Percentiles rank a stretch among this genome's conserved stretches.
Conservation (phyloP, 2,113 vertebrate genomes). For the Actinemys pallida region DNA sequence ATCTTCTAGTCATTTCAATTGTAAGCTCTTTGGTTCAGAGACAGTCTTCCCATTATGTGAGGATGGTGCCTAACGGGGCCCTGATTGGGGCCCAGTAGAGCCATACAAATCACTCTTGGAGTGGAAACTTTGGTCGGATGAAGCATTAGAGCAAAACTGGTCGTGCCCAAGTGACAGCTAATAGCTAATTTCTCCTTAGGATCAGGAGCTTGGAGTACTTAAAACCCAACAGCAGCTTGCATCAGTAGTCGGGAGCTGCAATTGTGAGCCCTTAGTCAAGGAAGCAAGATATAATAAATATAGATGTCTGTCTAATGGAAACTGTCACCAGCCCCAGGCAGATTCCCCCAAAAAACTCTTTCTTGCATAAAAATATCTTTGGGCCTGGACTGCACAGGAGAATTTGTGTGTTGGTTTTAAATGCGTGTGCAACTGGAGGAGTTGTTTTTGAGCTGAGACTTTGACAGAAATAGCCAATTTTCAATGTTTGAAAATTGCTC, state of each 20-base stretch:
- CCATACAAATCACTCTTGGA: not conserved
- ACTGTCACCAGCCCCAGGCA: not conserved
- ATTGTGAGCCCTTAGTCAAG: fast-evolving
- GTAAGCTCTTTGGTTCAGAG: not conserved
- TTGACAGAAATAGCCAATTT: not conserved
- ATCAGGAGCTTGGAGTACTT: fast-evolving
- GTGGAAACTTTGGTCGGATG: not conserved
- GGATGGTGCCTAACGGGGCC: fast-evolving
- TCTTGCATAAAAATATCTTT: not conserved
- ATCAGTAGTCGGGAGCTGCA: fast-evolving
- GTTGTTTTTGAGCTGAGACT: not conserved
- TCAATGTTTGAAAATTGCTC: not conserved
- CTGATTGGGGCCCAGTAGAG: not conserved
- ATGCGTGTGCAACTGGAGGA: fast-evolving
- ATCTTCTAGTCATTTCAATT: fast-evolving
- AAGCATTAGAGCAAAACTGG: not conserved
- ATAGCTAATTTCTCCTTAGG: not conserved
- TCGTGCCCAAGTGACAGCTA: not conserved
- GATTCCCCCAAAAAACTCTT: not conserved
- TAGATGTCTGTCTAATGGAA: too few species aligned
- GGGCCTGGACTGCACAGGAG: not conserved
- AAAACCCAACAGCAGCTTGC: not conserved
- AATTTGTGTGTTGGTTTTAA: not conserved
- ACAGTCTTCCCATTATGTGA: fast-evolving
- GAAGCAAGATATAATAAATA: not conserved